phyloP scores from a whole-genome alignment of 2,888 invertebrate genomes.

The Trypoxylon attenuatum region DNA sequence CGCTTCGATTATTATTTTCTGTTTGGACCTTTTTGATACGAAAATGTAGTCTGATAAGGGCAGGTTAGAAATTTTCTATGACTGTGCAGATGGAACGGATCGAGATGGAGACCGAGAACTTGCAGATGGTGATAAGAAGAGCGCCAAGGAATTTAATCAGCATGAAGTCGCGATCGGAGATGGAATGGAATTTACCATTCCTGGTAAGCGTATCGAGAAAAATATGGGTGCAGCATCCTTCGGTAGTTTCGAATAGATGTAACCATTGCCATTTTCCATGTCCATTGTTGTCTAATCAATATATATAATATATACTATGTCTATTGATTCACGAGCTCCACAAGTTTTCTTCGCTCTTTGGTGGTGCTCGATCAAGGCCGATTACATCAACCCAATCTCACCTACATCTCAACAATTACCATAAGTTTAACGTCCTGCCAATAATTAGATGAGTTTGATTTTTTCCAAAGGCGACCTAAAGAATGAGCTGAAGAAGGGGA shows the following conservation, averaged over 20 bases:
- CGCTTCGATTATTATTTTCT: conserved; percentile 14
- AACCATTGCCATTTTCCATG: too few species aligned
- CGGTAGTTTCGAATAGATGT: too few species aligned
- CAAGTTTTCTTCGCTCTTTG: too few species aligned
- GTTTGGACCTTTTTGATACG: conserved; percentile 27
- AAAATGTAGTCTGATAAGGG: conserved; percentile 38
- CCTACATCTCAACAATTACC: neutral
- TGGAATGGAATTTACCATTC: conserved; percentile 95
- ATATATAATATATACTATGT: too few species aligned
- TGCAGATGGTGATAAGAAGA: conserved; percentile 92
- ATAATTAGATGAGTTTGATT: conserved; percentile 28
- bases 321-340: too few species aligned
- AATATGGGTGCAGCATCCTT: neutral
- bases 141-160: conserved; percentile 84
- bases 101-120: conserved; percentile 81
- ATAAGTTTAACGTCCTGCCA: neutral
- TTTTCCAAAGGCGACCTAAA: conserved; percentile 82
- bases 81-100: conserved; percentile 79
- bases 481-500: conserved; percentile 88
- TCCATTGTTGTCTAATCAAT: too few species aligned
- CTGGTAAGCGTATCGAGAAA: conserved; percentile 78
- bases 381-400: too few species aligned
- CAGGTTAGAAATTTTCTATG: conserved; percentile 65
- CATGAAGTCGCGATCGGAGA: conserved; percentile 94
- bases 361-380: too few species aligned